Conservation (phyloP, 2,888 invertebrate genomes). For the Doris montereyensis region DNA sequence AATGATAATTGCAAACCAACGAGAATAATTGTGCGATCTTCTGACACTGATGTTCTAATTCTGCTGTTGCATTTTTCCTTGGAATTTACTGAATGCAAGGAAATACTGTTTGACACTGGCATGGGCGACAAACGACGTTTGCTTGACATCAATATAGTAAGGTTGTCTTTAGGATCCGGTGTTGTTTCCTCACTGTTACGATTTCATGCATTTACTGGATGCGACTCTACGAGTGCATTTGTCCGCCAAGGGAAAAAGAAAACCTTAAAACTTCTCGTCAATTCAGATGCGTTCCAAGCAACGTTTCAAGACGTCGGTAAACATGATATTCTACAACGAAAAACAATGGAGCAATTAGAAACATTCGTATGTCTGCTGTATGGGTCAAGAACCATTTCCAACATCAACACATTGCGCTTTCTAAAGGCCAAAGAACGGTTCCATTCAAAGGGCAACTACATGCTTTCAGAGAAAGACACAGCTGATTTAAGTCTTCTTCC, state of each 20-base stretch:
- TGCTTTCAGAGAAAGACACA: neutral
- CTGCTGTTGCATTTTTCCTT: neutral
- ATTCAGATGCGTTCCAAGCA: neutral
- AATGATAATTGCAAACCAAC: neutral
- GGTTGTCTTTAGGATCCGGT: neutral
- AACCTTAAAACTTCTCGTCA: neutral
- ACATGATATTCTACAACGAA: neutral
- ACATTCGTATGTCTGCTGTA: neutral
- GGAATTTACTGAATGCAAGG: neutral
- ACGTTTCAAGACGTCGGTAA: neutral
- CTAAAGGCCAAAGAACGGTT: neutral
- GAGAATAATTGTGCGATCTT: neutral
- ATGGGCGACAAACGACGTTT: neutral
- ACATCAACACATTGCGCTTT: neutral
- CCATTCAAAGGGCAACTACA: neutral
- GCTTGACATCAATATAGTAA: neutral
- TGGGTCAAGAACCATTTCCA: neutral
- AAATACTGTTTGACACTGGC: neutral
- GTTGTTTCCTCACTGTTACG: neutral
- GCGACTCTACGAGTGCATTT: neutral
- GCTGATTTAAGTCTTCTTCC: neutral
- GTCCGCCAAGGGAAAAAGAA: neutral
- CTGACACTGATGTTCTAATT: neutral
- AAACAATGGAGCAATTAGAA: neutral
- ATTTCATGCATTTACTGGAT: neutral